A percentile compares a stretch with the other conserved stretches of the same genome.
These are phyloP conservation scores for Lagopus leucura DNA, from an alignment of 2,113 vertebrate species.

Conservation along the genomic window DNA sequence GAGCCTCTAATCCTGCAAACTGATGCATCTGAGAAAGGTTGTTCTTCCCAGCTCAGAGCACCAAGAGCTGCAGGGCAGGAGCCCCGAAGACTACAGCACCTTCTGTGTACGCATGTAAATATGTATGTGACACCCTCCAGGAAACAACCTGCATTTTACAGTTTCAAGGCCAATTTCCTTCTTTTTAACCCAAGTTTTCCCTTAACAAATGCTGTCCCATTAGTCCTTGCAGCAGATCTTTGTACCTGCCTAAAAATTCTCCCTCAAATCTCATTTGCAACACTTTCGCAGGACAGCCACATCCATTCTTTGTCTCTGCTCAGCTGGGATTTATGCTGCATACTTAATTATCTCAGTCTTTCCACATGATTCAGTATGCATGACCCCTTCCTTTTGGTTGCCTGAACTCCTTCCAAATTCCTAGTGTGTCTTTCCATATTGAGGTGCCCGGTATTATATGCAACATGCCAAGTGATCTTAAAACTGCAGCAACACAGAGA, in stretches of 20 bases:
- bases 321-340: slow-evolving; percentile 46
- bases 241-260: slow-evolving; percentile 29
- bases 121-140: background rate
- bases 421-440: slow-evolving; percentile 55
- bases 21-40: background rate
- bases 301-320: slow-evolving; percentile 45
- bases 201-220: background rate
- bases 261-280: slow-evolving; percentile 37
- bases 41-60: background rate
- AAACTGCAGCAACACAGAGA: slow-evolving; percentile 40
- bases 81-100: background rate
- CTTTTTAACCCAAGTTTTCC: background rate
- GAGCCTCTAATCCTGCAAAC: background rate
- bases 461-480: slow-evolving; percentile 41
- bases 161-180: background rate
- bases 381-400: slow-evolving; percentile 36
- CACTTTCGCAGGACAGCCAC: background rate
- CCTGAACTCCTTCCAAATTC: slow-evolving; percentile 65
- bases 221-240: background rate
- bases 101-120: background rate
- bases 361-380: slow-evolving; percentile 57
- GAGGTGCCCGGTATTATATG: slow-evolving; percentile 21
- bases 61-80: background rate
- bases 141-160: background rate
- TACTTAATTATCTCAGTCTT: slow-evolving; percentile 58